phyloP scores from a whole-genome alignment of 2,888 invertebrate species.

The Chloroclysta siterata region DNA sequence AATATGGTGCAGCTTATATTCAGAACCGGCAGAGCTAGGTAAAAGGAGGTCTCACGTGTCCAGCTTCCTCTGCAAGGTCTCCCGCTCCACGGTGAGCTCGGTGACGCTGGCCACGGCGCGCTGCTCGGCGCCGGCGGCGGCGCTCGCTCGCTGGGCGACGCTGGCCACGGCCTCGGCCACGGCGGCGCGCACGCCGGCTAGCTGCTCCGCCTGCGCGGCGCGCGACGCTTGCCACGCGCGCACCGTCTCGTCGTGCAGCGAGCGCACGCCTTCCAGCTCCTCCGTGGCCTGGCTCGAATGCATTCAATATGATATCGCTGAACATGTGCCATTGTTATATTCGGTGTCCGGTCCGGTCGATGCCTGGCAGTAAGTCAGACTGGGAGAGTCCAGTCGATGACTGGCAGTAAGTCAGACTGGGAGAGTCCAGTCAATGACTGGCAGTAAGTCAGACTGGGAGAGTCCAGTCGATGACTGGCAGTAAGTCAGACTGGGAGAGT shows the following conservation, averaged over 20 bases:
- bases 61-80: slow-evolving; percentile 72
- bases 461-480: too few relatives aligned
- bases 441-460: too few relatives aligned
- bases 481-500: too few relatives aligned
- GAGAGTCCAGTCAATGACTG: too few relatives aligned
- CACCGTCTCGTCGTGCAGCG: slow-evolving; percentile 80
- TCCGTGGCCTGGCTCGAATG: slow-evolving; percentile 65
- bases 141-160: slow-evolving; percentile 48
- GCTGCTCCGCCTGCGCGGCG: slow-evolving; percentile 43
- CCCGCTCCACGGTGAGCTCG: slow-evolving; percentile 72
- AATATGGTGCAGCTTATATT: too few relatives aligned
- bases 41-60: slow-evolving; percentile 65
- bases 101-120: slow-evolving; percentile 55
- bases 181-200: slow-evolving; percentile 42
- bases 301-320: not conserved
- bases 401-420: too few relatives aligned
- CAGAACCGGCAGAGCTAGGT: too few relatives aligned
- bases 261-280: slow-evolving; percentile 79
- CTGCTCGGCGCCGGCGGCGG: slow-evolving; percentile 46
- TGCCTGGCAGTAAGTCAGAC: too few relatives aligned
- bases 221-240: slow-evolving; percentile 64
- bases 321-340: too few relatives aligned
- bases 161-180: slow-evolving; percentile 41
- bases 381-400: too few relatives aligned
- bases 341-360: too few relatives aligned